Evolutionary conservation across 2,113 vertebrate species (phyloP).

Genomic region (Antidorcas marsupialis): DNA sequence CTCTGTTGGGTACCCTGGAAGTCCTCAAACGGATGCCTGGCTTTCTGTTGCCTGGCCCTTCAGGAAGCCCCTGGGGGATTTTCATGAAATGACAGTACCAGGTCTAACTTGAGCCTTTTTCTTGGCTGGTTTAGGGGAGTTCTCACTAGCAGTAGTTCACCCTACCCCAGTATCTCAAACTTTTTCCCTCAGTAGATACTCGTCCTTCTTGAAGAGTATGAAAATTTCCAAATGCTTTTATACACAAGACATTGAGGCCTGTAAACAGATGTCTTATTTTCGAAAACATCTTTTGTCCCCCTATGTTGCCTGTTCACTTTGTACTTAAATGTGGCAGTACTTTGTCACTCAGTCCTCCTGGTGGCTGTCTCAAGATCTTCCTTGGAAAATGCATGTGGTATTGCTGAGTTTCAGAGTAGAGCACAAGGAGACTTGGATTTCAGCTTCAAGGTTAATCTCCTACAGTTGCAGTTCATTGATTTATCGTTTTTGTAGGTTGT

Average conservation of each 20-base stretch:
- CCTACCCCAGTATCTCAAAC: not conserved
- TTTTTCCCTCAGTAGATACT: not conserved
- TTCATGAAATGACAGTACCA: not conserved
- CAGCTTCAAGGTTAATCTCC: not conserved
- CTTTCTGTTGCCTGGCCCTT: not conserved
- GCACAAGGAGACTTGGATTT: not conserved
- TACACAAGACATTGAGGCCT: not conserved
- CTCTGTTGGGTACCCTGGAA: not conserved
- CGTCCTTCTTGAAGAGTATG: not conserved
- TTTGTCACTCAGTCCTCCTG: not conserved
- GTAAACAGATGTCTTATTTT: not conserved
- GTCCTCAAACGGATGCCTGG: not conserved
- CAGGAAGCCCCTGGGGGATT: not conserved
- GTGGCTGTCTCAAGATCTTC: not conserved
- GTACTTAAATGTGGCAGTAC: not conserved
- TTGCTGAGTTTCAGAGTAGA: not conserved
- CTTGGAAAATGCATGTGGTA: not conserved
- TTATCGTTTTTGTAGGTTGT: not conserved
- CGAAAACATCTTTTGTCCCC: not conserved
- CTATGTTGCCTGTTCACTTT: not conserved
- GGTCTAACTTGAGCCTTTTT: not conserved
- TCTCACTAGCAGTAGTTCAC: not conserved
- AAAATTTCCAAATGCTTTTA: not conserved
- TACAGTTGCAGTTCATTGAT: not conserved
- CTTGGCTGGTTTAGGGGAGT: not conserved